A percentile compares a stretch with the other conserved stretches of the same genome.
These are phyloP conservation scores for Picathartes gymnocephalus DNA, from an alignment of 2,113 vertebrate genomes.

Conservation along the genomic window DNA sequence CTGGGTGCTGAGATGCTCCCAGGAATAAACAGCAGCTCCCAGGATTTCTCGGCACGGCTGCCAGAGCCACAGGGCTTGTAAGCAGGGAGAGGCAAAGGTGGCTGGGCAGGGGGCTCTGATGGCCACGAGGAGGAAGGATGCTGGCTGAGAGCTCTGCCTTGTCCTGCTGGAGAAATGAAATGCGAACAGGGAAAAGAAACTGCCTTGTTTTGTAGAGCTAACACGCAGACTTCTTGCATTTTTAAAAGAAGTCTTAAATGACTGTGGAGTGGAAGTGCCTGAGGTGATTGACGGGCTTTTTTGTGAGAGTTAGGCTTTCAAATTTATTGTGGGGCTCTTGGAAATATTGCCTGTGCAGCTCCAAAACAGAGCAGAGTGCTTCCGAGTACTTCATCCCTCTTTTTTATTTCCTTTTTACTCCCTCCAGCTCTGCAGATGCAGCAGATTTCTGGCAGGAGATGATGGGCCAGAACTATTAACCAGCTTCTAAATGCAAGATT, in stretches of 20 bases:
- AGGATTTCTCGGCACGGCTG: fast-evolving
- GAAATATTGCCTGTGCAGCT: conserved; percentile 5
- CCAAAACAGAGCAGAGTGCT: not conserved
- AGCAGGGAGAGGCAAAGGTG: not conserved
- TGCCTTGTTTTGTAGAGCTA: not conserved
- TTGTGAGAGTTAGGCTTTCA: not conserved
- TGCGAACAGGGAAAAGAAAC: not conserved
- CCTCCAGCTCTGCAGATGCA: conserved; percentile 31
- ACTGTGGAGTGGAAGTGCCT: not conserved
- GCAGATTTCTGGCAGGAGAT: conserved; percentile 38
- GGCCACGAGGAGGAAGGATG: not conserved
- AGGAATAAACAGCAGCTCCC: not conserved
- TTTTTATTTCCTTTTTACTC: not conserved
- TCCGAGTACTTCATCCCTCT: not conserved
- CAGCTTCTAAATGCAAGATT: not conserved
- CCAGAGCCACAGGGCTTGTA: not conserved
- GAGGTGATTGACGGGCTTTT: not conserved
- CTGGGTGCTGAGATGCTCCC: not conserved
- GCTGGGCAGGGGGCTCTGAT: not conserved
- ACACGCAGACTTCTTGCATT: not conserved
- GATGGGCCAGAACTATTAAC: not conserved
- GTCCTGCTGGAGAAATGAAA: not conserved
- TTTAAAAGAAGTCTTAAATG: not conserved
- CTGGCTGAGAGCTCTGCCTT: not conserved
- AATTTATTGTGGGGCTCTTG: not conserved